Percentiles rank a stretch among this genome's conserved stretches.
phyloP scores from a whole-genome alignment of 2,797 vertebrate genomes.

The Ctenosaura bakeri region DNA sequence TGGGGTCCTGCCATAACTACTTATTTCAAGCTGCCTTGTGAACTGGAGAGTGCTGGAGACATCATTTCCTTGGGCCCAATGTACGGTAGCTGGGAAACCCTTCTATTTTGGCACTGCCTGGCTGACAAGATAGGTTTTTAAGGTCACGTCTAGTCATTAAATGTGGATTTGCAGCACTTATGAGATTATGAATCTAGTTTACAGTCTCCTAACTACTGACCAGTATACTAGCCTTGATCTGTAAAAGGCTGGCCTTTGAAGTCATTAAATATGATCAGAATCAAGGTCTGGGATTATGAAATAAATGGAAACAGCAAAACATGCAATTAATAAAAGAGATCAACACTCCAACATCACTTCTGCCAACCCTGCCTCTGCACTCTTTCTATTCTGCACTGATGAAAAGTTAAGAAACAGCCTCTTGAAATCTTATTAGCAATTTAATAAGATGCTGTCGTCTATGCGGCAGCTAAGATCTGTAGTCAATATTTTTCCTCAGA shows the following conservation, averaged over 20 bases:
- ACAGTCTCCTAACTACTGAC: no score
- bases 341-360: background rate
- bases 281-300: background rate
- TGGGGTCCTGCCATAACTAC: no score
- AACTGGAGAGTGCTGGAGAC: no score
- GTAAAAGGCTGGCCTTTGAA: conserved; percentile 15
- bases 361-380: background rate
- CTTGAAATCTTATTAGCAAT: conserved; percentile 32
- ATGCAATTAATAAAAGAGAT: conserved; percentile 33
- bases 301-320: conserved; percentile 19
- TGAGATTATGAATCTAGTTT: no score
- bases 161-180: no score
- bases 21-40: no score
- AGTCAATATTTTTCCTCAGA: background rate
- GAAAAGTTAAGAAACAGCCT: conserved; percentile 9
- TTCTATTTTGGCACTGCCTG: no score
- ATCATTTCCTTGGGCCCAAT: no score
- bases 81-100: no score
- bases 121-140: no score
- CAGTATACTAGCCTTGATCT: no score
- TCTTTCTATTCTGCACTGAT: conserved; percentile 2
- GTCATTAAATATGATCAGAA: conserved; percentile 7
- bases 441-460: background rate
- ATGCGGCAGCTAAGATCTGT: background rate
- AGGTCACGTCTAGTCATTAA: no score